These are phyloP conservation scores for Drosophila prolongata DNA, from an alignment of 2,888 invertebrate species.

Conservation along the genomic window DNA sequence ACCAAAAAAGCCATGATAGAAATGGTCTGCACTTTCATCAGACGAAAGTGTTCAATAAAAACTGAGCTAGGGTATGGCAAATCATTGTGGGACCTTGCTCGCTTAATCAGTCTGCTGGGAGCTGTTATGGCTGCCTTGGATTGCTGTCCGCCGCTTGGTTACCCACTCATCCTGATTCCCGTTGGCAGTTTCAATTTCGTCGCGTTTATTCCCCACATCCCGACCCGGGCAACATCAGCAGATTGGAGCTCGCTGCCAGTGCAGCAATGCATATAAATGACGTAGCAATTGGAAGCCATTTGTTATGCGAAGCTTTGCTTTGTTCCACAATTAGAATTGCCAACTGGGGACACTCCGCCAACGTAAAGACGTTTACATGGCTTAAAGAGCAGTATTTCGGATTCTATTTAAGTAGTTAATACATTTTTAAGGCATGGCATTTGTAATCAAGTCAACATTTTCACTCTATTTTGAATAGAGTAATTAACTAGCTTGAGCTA, in stretches of 20 bases:
- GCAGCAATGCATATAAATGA: conserved; percentile 72
- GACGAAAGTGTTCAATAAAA: conserved; percentile 22
- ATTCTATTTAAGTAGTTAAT: background rate
- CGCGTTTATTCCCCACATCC: conserved; percentile 52
- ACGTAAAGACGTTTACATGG: conserved; percentile 20
- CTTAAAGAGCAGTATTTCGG: conserved; percentile 27
- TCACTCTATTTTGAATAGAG: background rate
- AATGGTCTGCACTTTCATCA: conserved; percentile 35
- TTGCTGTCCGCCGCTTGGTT: conserved; percentile 29
- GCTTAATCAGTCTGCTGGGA: conserved; percentile 61
- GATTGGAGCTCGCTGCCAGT: conserved; percentile 35
- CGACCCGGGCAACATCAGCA: background rate
- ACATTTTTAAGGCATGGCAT: background rate
- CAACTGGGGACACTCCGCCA: conserved; percentile 26
- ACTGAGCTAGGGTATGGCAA: conserved; percentile 28
- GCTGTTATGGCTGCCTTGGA: conserved; percentile 49
- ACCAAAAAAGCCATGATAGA: conserved; percentile 7
- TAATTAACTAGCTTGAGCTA: no score
- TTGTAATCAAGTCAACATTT: no score
- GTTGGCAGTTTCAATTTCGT: conserved; percentile 68
- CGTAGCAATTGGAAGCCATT: conserved; percentile 56
- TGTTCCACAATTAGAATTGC: conserved; percentile 49
- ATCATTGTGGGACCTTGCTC: conserved; percentile 36
- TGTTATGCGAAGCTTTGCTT: conserved; percentile 49
- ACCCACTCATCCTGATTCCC: conserved; percentile 15